Conservation (phyloP, 2,113 vertebrate genomes). For the Pristiophorus japonicus region DNA sequence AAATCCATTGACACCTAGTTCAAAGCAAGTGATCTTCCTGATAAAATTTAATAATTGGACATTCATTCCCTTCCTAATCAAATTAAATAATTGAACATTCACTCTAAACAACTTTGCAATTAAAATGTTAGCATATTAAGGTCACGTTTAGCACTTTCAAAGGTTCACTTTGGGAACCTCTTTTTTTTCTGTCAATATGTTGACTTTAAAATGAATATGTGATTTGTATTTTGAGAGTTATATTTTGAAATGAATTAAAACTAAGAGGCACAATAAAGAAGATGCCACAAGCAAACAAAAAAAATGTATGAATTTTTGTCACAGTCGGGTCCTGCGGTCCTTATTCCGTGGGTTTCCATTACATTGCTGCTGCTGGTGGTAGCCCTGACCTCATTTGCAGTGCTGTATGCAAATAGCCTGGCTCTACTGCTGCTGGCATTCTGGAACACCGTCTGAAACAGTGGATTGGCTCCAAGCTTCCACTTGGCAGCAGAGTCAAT, state of each 20-base stretch:
- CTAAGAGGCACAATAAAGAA: background rate
- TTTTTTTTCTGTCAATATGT: background rate
- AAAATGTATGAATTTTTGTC: background rate
- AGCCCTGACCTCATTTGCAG: background rate
- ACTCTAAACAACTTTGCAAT: background rate
- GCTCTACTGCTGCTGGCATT: background rate
- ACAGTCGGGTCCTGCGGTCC: background rate
- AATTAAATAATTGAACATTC: background rate
- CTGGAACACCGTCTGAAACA: background rate
- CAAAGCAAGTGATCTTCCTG: background rate
- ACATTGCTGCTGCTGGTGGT: background rate
- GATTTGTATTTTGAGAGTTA: background rate
- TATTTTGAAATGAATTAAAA: background rate
- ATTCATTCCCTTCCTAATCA: background rate
- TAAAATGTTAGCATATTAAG: background rate
- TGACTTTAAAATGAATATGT: background rate
- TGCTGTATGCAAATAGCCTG: background rate
- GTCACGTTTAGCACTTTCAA: background rate
- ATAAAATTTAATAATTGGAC: background rate
- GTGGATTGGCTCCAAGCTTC: background rate
- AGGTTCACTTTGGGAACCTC: background rate
- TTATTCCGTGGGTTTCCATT: background rate
- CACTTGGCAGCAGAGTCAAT: constrained; percentile 11
- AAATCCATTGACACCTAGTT: background rate
- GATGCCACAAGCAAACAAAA: background rate